A percentile compares a stretch with the other conserved stretches of the same genome.
phyloP scores from a whole-genome alignment of 2,888 invertebrate species.

The Deroplatys truncata region DNA sequence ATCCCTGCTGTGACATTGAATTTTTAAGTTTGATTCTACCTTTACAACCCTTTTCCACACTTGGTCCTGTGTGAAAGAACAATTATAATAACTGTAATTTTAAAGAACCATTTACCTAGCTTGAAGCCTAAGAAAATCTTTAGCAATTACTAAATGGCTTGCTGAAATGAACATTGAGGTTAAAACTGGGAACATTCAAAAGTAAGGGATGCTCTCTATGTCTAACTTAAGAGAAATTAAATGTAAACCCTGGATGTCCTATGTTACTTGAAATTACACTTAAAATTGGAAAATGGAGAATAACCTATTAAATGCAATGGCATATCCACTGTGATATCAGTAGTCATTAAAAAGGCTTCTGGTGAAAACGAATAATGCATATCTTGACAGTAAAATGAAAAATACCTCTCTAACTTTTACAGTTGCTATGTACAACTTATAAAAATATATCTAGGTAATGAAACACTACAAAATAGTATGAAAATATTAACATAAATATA shows the following conservation, averaged over 20 bases:
- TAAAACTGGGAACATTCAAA: no score
- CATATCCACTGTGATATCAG: conserved; percentile 11
- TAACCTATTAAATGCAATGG: background rate
- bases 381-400: background rate
- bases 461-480: background rate
- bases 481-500: background rate
- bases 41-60: no score
- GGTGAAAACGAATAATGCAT: conserved; percentile 8
- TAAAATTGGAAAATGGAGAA: no score
- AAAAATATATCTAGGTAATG: background rate
- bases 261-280: background rate
- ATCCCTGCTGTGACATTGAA: no score
- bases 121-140: no score
- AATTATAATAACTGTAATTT: no score
- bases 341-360: background rate
- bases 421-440: background rate
- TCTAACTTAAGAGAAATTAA: background rate
- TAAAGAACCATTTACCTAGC: no score
- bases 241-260: background rate
- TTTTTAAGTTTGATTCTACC: no score
- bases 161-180: no score
- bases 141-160: no score
- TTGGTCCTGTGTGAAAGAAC: no score
- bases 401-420: background rate
- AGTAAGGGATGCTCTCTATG: background rate